These are phyloP conservation scores for Aegithalos caudatus DNA, from an alignment of 2,113 vertebrate genomes.

Conservation along the genomic window DNA sequence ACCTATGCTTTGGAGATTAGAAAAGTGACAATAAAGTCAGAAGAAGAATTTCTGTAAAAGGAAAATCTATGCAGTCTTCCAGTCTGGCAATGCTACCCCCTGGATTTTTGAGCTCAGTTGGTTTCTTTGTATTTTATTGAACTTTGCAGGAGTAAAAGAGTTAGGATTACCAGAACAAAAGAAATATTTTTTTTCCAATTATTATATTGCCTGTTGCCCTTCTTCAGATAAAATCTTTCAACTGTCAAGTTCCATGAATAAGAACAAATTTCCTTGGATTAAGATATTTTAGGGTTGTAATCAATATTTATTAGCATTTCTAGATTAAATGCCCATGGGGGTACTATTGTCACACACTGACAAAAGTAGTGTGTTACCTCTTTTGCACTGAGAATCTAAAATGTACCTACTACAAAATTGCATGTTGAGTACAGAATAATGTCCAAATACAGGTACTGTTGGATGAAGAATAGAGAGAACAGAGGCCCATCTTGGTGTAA, in stretches of 20 bases:
- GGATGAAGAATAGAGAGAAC: not conserved
- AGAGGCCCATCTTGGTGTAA: not conserved
- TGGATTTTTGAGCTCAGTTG: not conserved
- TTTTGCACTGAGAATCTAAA: not conserved
- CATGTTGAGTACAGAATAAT: not conserved
- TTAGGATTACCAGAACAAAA: not conserved
- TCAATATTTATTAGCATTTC: not conserved
- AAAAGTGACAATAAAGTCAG: not conserved
- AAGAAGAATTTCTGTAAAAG: not conserved
- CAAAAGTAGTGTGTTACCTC: not conserved
- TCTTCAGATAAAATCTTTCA: not conserved
- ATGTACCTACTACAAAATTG: rapidly evolving
- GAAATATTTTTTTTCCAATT: not conserved
- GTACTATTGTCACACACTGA: not conserved
- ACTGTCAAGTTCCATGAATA: not conserved
- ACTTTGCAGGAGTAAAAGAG: rapidly evolving
- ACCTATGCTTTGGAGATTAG: not conserved
- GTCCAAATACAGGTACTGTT: not conserved
- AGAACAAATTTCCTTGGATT: not conserved
- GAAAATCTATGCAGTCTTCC: not conserved
- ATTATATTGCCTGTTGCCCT: not conserved
- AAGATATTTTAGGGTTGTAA: not conserved
- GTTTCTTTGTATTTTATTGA: not conserved
- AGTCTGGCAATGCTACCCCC: not conserved
- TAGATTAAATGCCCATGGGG: not conserved